Evolutionary conservation across 2,113 vertebrate genomes (phyloP), one percentile per base, ranked within the genome.

Genomic region (Arvicanthis niloticus): DNA sequence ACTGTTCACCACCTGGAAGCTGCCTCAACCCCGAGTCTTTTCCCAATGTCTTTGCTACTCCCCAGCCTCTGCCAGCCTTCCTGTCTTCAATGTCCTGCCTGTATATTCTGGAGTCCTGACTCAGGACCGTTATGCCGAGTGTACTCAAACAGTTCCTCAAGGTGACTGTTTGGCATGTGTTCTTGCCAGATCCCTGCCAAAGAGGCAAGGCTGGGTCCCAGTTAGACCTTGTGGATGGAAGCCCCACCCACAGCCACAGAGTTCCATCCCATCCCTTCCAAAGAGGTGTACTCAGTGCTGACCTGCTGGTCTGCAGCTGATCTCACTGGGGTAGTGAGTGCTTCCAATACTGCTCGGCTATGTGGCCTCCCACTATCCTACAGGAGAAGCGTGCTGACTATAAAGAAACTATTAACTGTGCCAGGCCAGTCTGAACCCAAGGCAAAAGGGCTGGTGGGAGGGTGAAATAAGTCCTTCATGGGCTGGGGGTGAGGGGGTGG

Each of bases 381-480:
- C 7, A 48, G 45, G 68, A 81, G 60, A 29, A 5, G 53, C 29
- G 56, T 10, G 51, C 26, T 12, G 16, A 11, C 37, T 42, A 29
- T 56, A 9, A 89, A 73, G 24, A 40, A 29, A 73, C 87, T 56
- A 24, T 34, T 31, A 5, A 62, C 24, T 22, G 3, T 31, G 45
- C 92, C 40, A 1, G 4, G 34, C 17, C 0, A 45, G 53, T 78
- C 51, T 26, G 5, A 0, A 0, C 24, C 15, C 7, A 5, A 26
- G 37, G 77, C 75, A 72, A 62, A 37, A 40, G 78, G 67, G 22
- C 16, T 17, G 5, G 17, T 29, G 29, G 40, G 60, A 62, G 13
- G n/a, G n/a, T 84, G 81, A 72, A 72, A 72, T n/a, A 19, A 72
- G 68, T 72, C 68, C 68, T 70, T 72, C 34, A 72, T 17, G 77